phyloP scores from a whole-genome alignment of 2,888 invertebrate genomes.

The Erynnis tages region DNA sequence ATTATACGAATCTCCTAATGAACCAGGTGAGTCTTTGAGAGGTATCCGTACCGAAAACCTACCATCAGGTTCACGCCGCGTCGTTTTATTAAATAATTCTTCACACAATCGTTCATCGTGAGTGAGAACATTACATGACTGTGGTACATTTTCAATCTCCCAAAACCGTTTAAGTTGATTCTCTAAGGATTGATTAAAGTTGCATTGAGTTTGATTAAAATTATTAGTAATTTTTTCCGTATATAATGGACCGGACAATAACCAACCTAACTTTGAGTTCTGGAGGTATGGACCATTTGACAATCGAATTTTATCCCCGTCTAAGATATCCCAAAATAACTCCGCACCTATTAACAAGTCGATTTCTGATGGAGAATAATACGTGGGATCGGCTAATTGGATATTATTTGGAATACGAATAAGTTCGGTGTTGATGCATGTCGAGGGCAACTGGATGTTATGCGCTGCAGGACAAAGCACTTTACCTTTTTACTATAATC shows the following conservation, averaged over 20 bases:
- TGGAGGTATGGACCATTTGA: slow-evolving; percentile 31
- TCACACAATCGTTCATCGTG: slow-evolving; percentile 23
- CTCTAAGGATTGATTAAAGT: slow-evolving; percentile 27
- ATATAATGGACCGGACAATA: slow-evolving; percentile 28
- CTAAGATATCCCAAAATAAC: slow-evolving; percentile 31
- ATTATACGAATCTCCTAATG: no score
- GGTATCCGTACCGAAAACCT: slow-evolving; percentile 18
- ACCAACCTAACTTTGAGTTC: slow-evolving; percentile 33
- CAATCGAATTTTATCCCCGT: slow-evolving; percentile 27
- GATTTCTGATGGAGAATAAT: slow-evolving; percentile 24
- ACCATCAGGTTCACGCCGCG: slow-evolving; percentile 20
- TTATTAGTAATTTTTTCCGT: no score
- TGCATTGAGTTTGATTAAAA: no score
- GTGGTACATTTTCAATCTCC: slow-evolving; percentile 29
- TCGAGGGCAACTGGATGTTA: slow-evolving; percentile 25
- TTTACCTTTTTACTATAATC: background rate
- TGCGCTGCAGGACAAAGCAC: slow-evolving; percentile 11
- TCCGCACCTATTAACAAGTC: no score
- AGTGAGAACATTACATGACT: background rate
- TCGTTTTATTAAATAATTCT: slow-evolving; percentile 22
- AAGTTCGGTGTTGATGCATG: slow-evolving; percentile 8
- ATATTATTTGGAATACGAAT: slow-evolving; percentile 26
- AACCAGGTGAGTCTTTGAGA: no score
- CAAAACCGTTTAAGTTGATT: slow-evolving; percentile 27
- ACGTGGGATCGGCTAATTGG: slow-evolving; percentile 30